These are phyloP conservation scores for Zosterops borbonicus DNA, from an alignment of 2,113 vertebrate genomes.

Conservation along the genomic window DNA sequence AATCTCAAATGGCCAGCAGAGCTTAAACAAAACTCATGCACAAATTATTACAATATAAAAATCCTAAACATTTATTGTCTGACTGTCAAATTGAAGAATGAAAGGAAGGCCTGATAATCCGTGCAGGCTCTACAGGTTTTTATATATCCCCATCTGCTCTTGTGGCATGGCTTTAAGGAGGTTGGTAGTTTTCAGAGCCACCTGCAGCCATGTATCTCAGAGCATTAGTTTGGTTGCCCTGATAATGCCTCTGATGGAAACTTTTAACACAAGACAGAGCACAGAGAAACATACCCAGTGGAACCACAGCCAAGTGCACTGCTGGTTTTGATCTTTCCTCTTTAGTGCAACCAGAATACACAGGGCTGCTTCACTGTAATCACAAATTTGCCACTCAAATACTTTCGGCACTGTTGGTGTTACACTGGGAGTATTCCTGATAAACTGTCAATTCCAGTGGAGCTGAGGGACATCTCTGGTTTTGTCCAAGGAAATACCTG, in stretches of 20 bases:
- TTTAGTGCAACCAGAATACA: background rate
- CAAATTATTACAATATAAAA: background rate
- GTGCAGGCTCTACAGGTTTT: background rate
- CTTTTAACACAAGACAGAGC: background rate
- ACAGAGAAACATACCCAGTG: background rate
- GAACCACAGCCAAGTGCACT: background rate
- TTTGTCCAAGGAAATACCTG: background rate
- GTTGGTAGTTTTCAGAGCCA: background rate
- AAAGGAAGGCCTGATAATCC: background rate
- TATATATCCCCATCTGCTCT: background rate
- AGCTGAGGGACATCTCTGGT: background rate
- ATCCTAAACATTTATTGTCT: background rate
- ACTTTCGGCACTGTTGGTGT: background rate
- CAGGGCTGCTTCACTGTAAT: background rate
- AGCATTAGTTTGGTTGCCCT: background rate
- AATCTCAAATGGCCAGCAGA: background rate
- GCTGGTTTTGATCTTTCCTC: background rate
- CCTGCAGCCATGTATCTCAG: background rate
- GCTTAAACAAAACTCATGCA: background rate
- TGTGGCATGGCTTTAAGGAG: background rate
- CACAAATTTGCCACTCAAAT: background rate
- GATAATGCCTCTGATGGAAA: background rate
- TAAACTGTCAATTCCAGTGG: background rate
- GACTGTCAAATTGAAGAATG: background rate
- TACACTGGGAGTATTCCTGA: background rate